Evolutionary conservation across 2,888 invertebrate genomes (phyloP).

Genomic region (Podotricha telesiphe): DNA sequence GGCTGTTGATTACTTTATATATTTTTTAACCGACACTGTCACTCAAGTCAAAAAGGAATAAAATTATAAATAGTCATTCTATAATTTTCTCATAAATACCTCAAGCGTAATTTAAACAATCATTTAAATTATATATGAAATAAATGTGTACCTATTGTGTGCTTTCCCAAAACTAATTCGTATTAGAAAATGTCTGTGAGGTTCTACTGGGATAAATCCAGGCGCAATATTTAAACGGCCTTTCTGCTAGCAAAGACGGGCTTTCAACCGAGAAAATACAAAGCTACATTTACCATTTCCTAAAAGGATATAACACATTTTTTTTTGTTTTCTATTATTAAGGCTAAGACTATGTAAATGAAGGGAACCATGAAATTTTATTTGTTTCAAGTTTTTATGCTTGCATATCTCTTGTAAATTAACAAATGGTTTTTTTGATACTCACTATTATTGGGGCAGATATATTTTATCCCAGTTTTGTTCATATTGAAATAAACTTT

Average conservation of each 20-base stretch:
- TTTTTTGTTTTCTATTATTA: constrained; percentile 22
- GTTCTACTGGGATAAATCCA: constrained; percentile 71
- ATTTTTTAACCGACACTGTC: neutral
- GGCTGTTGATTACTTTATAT: neutral
- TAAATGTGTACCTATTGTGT: neutral
- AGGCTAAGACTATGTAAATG: neutral
- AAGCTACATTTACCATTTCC: constrained; percentile 65
- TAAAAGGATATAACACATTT: constrained; percentile 29
- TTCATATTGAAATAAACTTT: neutral
- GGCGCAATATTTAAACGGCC: constrained; percentile 77
- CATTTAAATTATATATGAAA: neutral
- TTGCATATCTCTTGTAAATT: neutral
- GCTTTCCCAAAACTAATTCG: constrained; percentile 13
- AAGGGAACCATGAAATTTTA: constrained; percentile 13
- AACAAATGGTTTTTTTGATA: neutral
- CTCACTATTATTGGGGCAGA: neutral
- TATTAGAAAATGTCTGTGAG: constrained; percentile 43
- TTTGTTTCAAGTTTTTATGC: constrained; percentile 13
- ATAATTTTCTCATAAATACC: neutral
- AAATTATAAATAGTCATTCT: neutral
- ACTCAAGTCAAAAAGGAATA: neutral
- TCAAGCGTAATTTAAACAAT: neutral
- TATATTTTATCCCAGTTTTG: neutral
- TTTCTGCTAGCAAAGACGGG: constrained; percentile 68
- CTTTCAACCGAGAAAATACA: constrained; percentile 69